Evolutionary conservation across 1,140 invertebrate genomes (phyloP).

Genomic region (Platyscapa corneri): DNA sequence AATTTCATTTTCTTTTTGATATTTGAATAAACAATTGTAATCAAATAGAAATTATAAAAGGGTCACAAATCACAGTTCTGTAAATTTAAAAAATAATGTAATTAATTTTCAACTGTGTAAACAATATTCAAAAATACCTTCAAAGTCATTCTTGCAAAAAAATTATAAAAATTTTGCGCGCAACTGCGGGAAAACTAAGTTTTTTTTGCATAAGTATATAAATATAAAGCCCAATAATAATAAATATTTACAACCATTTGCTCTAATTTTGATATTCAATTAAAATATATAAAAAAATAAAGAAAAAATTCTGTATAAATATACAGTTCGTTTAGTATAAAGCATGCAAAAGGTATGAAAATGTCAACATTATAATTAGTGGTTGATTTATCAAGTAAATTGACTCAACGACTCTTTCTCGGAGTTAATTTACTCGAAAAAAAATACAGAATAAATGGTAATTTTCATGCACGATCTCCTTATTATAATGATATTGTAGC

Average conservation of each 20-base stretch:
- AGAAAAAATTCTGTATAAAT: constrained; percentile 27
- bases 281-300: constrained; percentile 15
- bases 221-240: constrained; percentile 27
- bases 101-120: constrained; percentile 52
- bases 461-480: constrained; percentile 46
- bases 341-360: constrained; percentile 47
- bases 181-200: constrained; percentile 43
- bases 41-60: background rate
- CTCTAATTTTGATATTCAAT: constrained; percentile 27
- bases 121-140: constrained; percentile 47
- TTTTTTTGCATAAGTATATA: constrained; percentile 17
- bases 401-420: constrained; percentile 18
- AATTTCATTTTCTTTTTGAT: background rate
- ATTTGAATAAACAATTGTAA: background rate
- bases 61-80: background rate
- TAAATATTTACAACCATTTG: constrained; percentile 41
- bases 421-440: constrained; percentile 46
- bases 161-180: constrained; percentile 53
- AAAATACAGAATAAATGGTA: constrained; percentile 8
- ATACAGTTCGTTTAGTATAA: constrained; percentile 40
- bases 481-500: constrained; percentile 36
- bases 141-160: constrained; percentile 40
- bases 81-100: constrained; percentile 24
- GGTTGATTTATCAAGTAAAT: constrained; percentile 43
- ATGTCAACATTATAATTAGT: constrained; percentile 40